A percentile compares a stretch with the other conserved stretches of the same genome.
Evolutionary conservation across 2,888 invertebrate genomes (phyloP).

Genomic region (Stomorhina lunata): DNA sequence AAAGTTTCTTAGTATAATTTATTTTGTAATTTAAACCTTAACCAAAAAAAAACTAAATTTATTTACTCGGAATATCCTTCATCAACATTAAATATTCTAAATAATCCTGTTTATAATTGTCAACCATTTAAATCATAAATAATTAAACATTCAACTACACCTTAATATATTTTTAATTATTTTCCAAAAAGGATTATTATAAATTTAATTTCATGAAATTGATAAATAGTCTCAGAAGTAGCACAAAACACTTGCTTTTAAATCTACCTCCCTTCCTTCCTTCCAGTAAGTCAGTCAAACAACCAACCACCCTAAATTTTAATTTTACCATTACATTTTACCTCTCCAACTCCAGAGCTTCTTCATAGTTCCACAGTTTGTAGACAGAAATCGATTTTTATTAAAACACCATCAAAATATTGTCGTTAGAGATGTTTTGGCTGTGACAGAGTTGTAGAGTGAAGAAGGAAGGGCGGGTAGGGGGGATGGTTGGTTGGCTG

Average conservation of each 20-base stretch:
- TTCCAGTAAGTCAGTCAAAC: too few relatives aligned
- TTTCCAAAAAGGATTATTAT: neutral
- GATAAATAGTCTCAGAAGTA: neutral
- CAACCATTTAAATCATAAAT: neutral
- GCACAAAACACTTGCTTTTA: neutral
- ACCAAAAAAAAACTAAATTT: neutral
- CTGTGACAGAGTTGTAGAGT: too few relatives aligned
- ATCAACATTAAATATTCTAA: neutral
- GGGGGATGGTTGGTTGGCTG: neutral
- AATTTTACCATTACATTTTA: neutral
- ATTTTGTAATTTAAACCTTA: neutral
- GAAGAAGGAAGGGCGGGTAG: too few relatives aligned
- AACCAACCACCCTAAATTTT: neutral
- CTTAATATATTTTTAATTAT: slow-evolving; percentile 32
- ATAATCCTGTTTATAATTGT: neutral
- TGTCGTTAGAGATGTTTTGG: slow-evolving; percentile 1
- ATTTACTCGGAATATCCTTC: neutral
- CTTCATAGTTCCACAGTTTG: neutral
- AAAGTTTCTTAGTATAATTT: neutral
- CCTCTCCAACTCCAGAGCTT: neutral
- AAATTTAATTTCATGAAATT: slow-evolving; percentile 1
- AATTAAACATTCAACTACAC: neutral
- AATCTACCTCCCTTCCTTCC: neutral
- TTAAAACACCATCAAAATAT: slow-evolving; percentile 36
- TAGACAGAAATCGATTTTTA: slow-evolving; percentile 37